Conservation (phyloP, 2,888 invertebrate species). For the Cantharis flavilabris region DNA sequence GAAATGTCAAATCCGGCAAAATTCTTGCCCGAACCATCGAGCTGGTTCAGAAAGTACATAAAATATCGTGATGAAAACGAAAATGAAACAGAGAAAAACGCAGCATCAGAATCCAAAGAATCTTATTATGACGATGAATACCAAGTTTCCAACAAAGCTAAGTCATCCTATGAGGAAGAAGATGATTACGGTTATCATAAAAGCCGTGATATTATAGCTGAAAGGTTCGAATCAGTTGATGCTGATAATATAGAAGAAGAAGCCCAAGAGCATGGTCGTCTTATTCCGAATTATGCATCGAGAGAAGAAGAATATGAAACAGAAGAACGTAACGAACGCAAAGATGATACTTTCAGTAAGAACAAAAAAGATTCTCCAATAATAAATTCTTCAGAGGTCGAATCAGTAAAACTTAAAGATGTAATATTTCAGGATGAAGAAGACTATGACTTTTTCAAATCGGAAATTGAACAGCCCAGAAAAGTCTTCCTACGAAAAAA, state of each 20-base stretch:
- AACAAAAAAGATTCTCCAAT: background rate
- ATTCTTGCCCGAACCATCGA: background rate
- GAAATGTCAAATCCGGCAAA: background rate
- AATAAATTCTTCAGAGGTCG: background rate
- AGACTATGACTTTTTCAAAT: background rate
- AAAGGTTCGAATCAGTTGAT: no score
- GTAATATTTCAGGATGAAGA: background rate
- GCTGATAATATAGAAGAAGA: no score
- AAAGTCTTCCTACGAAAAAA: background rate
- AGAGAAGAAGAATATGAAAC: background rate
- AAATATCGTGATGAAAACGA: background rate
- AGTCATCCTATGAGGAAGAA: no score
- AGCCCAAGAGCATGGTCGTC: background rate
- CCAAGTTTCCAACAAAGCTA: no score
- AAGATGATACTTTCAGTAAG: background rate
- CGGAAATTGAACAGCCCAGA: background rate
- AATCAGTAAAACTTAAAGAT: background rate
- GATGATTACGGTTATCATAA: no score
- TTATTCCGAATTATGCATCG: no score
- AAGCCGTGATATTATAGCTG: no score
- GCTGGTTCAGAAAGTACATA: background rate
- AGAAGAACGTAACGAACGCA: background rate
- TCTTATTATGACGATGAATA: no score
- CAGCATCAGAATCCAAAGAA: no score
- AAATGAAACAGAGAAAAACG: no score